Base-by-base conservation (phyloP, 1,140 invertebrate genomes). In the Drosophila guanche region DNA sequence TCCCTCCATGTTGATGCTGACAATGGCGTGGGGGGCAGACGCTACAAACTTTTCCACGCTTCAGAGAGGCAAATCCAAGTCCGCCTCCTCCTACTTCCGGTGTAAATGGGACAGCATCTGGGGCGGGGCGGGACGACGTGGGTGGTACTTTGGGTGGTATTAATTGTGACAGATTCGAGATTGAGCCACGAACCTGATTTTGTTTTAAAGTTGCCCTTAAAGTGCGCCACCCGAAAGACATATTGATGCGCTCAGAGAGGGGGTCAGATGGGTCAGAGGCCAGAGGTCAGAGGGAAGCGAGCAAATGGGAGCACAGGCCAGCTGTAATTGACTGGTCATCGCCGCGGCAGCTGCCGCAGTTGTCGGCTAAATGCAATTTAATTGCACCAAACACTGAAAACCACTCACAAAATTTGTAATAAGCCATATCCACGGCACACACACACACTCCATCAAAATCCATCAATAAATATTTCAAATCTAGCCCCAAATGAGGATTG, bases 161-260 rank as follows among this genome's bases (percentile, higher is more conserved):
- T 84, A 84, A 84, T 84, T 84, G 79, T 84, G 80, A 79, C 80
- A 84, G 76, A 79, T 84, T 84, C 71, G 71, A 56, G 67, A 60
- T 53, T 68, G 65, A 79, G n/a, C 43, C 33, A 46, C 50, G 14
- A 10, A 41, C n/a, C 22, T 7, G 3, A 10, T 40, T 40, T 51
- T 29, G 7, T 45, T 47, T 43, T 56, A 55, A 55, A 27, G 54
- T 25, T 8, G 12, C 14, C 33, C 62, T 69, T 57, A 51, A 71
- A 47, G 20, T 58, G 27, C 43, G 59, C 29, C 29, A 10, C 29
- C 29, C 8, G 50, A 69, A 63, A 43, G 51, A 48, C 47, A 48
- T 43, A 74, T 67, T 74, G 54, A 69, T 69, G 25, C 69, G 27
- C 42, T 76, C 41, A 48, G 33, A 16, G 42, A 27, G 37, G 8